Evolutionary conservation across 2,888 invertebrate genomes (phyloP), one percentile per base, ranked within the genome.

Genomic region (Dryobota labecula): DNA sequence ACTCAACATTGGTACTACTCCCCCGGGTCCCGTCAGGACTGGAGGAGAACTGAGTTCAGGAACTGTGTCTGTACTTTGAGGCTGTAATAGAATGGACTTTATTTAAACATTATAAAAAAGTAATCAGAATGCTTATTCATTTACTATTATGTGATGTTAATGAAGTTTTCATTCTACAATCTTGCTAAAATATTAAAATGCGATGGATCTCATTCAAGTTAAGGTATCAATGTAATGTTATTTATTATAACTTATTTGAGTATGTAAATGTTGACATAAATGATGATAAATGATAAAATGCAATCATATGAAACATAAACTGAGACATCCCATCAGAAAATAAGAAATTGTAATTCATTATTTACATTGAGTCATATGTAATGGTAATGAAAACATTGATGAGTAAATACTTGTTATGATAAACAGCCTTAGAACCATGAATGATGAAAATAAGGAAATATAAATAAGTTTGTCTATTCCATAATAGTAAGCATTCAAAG

Each of bases 11-110:
- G 94, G 90, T 73, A 95, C 90, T 60, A 94, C 91, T 68, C 91
- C 91, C 1, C 91, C 90, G 0, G 92, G 87, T 49, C 92, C 92
- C 2, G 88, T 90, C 49, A 94, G 67, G 38, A 95, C 94, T 64
- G 95, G 91, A 0, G 94, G 94, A 13, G 95, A 94, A 86, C 88
- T 93, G 9, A 95, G 84, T 81, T 96, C 95, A 66, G 92, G 86
- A 73, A 92, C 91, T 86, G 90, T 76, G 60, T 96, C 95, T 90
- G 94, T 84, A 86, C 80, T 94, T 73, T 92, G 86, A 27, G 92
- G 91, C 95, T 95, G 94, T 69, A 94, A 94, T 73, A 73, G 61
- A 63, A 82, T 33, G 18, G 30, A 47, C 38, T 66, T 69, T 43
- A 80, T 62, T 76, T 70, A 30, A 75, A 45, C 51, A 61, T 64